Base-by-base conservation (phyloP, 2,888 invertebrate genomes). In the Drosophila gaucha region DNA sequence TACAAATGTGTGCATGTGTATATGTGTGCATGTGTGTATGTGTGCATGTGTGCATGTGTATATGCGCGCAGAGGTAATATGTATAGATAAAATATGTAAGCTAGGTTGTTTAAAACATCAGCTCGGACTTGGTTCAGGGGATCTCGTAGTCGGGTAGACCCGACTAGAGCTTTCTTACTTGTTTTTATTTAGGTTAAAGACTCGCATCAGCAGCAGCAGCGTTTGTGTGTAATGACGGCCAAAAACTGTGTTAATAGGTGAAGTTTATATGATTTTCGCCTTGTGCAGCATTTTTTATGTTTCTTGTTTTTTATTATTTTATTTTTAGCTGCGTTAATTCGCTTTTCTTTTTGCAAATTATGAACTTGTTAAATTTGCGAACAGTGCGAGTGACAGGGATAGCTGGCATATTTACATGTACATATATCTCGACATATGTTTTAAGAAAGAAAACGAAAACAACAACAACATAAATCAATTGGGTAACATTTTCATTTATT, bases 231-330 rank as follows among this genome's bases (percentile, higher is more conserved):
- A 67, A 67, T 59, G 54, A 58, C 64, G 62, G 59, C 52, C n/a
- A 20, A 62, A 66, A 86, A 83, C 65, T 86, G 83, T 80, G 86
- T 80, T 86, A 80, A 79, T 80, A 67, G 80, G 80, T 80, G 80
- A 80, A 83, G 80, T 86, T 80, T 80, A 83, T 78, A 66, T 38
- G 43, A 52, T 47, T 58, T 60, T 55, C 49, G 44, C 50, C 56
- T 56, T 56, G 57, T 65, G 64, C 49, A 65, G 68, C 67, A 31
- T 31, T 28, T 20, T 44, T 49, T 46, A 6, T 30, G n/a, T 14
- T 8, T 54, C 10, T 26, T 39, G 26, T 4, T 20, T 26, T 31
- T 16, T 44, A 12, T 18, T 6, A 16, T 30, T 26, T 31, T 26
- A 31, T 30, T 35, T 46, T 26, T 33, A 65, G 38, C 47, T 49